These are phyloP conservation scores for Papilio protenor DNA, from an alignment of 2,888 invertebrate species.

Conservation along the genomic window DNA sequence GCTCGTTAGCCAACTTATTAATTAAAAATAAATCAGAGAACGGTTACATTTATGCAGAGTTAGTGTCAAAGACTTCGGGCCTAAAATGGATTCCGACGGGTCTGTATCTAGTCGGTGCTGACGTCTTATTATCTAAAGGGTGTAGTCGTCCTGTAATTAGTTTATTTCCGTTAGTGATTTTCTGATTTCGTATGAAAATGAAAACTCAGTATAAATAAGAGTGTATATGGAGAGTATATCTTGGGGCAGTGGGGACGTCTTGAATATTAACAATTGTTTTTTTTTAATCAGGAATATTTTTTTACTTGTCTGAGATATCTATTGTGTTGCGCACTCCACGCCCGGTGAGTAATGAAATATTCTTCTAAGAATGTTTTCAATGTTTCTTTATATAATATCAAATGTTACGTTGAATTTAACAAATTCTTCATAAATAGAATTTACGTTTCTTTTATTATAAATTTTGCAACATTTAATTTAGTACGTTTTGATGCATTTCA, in stretches of 20 bases:
- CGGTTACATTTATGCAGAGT: too few relatives aligned
- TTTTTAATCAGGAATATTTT: constrained; percentile 19
- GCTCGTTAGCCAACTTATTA: too few relatives aligned
- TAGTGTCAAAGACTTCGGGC: too few relatives aligned
- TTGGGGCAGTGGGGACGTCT: constrained; percentile 13
- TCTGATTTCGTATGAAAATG: background rate
- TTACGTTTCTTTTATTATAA: background rate
- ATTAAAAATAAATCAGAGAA: too few relatives aligned
- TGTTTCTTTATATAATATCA: background rate
- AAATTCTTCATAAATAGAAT: background rate
- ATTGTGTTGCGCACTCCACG: constrained; percentile 20
- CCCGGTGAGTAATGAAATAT: constrained; percentile 30
- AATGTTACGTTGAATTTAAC: background rate
- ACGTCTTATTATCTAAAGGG: too few relatives aligned
- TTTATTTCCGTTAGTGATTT: background rate
- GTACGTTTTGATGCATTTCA: background rate
- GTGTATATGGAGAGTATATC: background rate
- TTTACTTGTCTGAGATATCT: constrained; percentile 32
- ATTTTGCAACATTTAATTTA: background rate
- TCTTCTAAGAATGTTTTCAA: constrained; percentile 17
- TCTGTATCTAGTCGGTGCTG: too few relatives aligned
- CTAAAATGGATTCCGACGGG: too few relatives aligned
- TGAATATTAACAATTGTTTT: constrained; percentile 18
- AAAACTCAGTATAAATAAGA: background rate
- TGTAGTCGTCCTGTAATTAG: background rate